phyloP scores from a whole-genome alignment of 2,797 vertebrate species.

The Loris lydekkerianus region DNA sequence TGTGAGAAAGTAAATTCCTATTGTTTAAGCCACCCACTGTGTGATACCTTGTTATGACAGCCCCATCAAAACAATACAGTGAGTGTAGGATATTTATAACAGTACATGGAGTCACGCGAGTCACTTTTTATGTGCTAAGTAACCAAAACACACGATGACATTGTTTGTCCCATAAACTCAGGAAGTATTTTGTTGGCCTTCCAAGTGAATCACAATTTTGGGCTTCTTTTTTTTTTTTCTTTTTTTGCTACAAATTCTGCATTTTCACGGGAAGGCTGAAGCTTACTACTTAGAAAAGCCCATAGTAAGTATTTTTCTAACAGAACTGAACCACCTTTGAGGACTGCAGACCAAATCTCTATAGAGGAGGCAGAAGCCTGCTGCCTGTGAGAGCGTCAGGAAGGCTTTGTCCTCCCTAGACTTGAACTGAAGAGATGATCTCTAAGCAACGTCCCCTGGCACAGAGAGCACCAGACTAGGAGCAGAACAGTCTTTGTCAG shows the following conservation, averaged over 20 bases:
- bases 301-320: constrained; percentile 85
- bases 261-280: constrained; percentile 83
- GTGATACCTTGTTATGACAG: background rate
- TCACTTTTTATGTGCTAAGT: constrained; percentile 83
- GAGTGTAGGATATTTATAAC: constrained; percentile 71
- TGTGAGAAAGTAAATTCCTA: background rate
- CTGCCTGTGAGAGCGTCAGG: background rate
- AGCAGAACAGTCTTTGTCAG: background rate
- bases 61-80: background rate
- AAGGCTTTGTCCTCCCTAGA: background rate
- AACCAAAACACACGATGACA: constrained; percentile 83
- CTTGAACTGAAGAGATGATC: background rate
- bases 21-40: background rate
- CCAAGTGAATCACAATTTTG: constrained; percentile 84
- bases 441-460: background rate
- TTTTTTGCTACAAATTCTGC: constrained; percentile 72
- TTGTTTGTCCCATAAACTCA: constrained; percentile 80
- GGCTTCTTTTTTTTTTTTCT: constrained; percentile 79
- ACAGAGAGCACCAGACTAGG: background rate
- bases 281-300: constrained; percentile 86
- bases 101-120: constrained; percentile 80
- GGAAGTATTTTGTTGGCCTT: constrained; percentile 83
- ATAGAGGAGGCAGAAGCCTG: background rate
- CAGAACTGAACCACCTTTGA: constrained; percentile 84
- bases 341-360: constrained; percentile 73